A percentile compares a stretch with the other conserved stretches of the same genome.
Evolutionary conservation across 2,888 invertebrate species (phyloP).

Genomic region (Scaptomyza tumidula): DNA sequence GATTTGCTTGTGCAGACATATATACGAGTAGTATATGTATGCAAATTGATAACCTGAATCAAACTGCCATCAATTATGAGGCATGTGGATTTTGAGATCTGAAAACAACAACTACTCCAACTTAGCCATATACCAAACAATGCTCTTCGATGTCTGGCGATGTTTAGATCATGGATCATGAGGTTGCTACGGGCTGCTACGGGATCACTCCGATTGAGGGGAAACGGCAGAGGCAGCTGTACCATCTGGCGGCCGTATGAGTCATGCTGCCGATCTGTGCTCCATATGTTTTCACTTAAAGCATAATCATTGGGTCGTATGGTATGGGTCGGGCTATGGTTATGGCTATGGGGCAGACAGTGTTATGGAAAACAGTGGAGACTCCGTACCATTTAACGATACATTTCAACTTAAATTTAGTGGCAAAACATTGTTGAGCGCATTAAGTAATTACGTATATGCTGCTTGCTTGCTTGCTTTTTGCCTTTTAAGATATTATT

Average conservation of each 20-base stretch:
- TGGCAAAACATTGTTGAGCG: slow-evolving; percentile 65
- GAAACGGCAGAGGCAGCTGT: slow-evolving; percentile 30
- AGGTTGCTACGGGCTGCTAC: slow-evolving; percentile 16
- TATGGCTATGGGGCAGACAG: slow-evolving; percentile 13
- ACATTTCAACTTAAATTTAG: slow-evolving; percentile 69
- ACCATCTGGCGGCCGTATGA: slow-evolving; percentile 63
- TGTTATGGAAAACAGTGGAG: slow-evolving; percentile 11
- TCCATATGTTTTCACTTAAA: slow-evolving; percentile 70
- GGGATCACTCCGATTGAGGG: slow-evolving; percentile 17
- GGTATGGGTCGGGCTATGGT: no score
- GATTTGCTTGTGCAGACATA: slow-evolving; percentile 28
- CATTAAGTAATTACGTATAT: slow-evolving; percentile 70
- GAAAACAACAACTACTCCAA: background rate
- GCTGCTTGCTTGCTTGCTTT: slow-evolving; percentile 27
- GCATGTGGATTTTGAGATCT: slow-evolving; percentile 16
- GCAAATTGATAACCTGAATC: slow-evolving; percentile 39
- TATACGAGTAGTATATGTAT: background rate
- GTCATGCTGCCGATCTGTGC: slow-evolving; percentile 53
- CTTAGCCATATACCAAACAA: background rate
- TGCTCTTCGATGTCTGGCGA: slow-evolving; percentile 7
- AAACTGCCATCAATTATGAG: slow-evolving; percentile 11
- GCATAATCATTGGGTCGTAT: slow-evolving; percentile 40
- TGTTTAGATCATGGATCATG: background rate
- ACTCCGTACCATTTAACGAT: slow-evolving; percentile 52
- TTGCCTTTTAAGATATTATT: slow-evolving; percentile 10